Evolutionary conservation across 2,888 invertebrate species (phyloP), one percentile per base, ranked within the genome.

Genomic region (Callinectes sapidus): DNA sequence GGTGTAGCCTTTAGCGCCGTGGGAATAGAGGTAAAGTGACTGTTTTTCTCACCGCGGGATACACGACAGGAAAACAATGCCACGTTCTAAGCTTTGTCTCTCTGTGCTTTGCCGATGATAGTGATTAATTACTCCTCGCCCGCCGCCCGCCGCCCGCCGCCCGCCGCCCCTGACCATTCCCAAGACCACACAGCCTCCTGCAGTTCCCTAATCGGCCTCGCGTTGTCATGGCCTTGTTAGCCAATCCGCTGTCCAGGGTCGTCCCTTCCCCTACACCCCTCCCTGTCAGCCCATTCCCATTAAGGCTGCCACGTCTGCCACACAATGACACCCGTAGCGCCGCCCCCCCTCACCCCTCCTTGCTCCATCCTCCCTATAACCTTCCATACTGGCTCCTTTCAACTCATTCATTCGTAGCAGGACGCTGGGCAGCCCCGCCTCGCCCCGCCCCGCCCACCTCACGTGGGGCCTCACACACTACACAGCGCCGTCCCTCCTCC

Each of bases 91-190:
- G 39, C 39, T n/a, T n/a, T n/a, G n/a, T 55, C 3, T 8, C 61
- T 71, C 71, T 10, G n/a, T 28, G n/a, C n/a, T 28, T 28, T 23
- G n/a, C 23, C 28, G 71, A 6, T 2, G 10, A n/a, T 48, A 10
- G 48, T 48, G 48, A 48, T 48, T 48, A 0, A 48, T 48, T 48
- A 48, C 3, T 8, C 28, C 28, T 10, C n/a, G 71, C 28, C n/a
- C n/a, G n/a, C n/a, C 10, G 55, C 55, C n/a, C n/a, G 10, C 66
- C 39, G 14, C 16, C 18, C n/a, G n/a, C n/a, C n/a, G n/a, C n/a
- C n/a, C n/a, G n/a, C n/a, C n/a, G n/a, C n/a, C n/a, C 42, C 87
- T 48, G 48, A 87, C 48, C 87, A 14, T 87, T 28, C 42, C 87
- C 42, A 87, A 48, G 28, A 87, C 54, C 28, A 16, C 87, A 28